Evolutionary conservation across 2,888 invertebrate species (phyloP).

Genomic region (Drosophila incognita): DNA sequence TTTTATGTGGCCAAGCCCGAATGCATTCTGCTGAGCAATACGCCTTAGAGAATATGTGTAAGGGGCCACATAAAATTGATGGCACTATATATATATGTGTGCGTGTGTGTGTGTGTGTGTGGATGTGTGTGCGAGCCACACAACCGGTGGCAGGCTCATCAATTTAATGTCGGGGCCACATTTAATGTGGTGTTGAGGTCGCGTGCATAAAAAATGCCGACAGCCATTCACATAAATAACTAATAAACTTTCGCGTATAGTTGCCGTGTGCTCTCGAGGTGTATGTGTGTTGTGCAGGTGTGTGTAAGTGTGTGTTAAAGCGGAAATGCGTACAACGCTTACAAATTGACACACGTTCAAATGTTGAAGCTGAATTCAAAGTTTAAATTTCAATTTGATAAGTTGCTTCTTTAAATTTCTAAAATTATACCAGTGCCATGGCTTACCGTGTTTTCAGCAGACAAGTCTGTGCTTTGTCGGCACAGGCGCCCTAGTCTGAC

Average conservation of each 20-base stretch:
- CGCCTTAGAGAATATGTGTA: slow-evolving; percentile 51
- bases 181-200: slow-evolving; percentile 70
- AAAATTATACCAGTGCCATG: neutral
- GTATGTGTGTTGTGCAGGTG: neutral
- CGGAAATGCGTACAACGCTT: slow-evolving; percentile 47
- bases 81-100: slow-evolving; percentile 32
- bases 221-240: slow-evolving; percentile 67
- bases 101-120: slow-evolving; percentile 4
- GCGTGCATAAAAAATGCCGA: slow-evolving; percentile 49
- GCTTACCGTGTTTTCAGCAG: neutral
- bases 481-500: neutral
- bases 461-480: neutral
- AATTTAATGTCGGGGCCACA: slow-evolving; percentile 65
- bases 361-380: slow-evolving; percentile 3
- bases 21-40: slow-evolving; percentile 52
- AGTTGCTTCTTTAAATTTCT: neutral
- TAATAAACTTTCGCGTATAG: slow-evolving; percentile 63
- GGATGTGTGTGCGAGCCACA: slow-evolving; percentile 34
- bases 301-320: slow-evolving; percentile 36
- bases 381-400: neutral
- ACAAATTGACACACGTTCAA: slow-evolving; percentile 34
- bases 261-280: slow-evolving; percentile 6
- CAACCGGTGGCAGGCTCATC: slow-evolving; percentile 65
- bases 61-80: slow-evolving; percentile 69
- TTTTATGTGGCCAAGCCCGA: slow-evolving; percentile 62